Conservation (phyloP, 1,140 invertebrate genomes). For the Drosophila asahinai region DNA sequence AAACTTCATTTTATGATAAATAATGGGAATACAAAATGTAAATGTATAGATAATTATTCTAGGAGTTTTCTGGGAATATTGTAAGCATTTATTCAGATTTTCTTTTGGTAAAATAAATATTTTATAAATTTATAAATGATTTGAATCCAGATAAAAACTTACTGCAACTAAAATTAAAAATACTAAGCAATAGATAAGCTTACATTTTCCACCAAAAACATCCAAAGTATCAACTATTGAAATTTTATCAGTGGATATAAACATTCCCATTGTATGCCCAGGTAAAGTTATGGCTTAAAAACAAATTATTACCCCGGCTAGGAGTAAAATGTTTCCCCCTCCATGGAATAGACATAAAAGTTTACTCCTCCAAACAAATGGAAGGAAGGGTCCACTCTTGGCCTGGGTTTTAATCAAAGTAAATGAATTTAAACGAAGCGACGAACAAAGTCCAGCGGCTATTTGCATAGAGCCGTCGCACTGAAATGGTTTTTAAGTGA, state of each 20-base stretch:
- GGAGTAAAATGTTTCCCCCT: constrained; percentile 1
- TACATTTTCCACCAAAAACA: not conserved
- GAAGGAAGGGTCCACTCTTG: constrained; percentile 30
- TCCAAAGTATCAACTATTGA: not conserved
- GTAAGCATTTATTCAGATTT: not conserved
- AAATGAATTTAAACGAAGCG: constrained; percentile 83
- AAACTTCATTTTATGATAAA: no score
- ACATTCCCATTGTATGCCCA: not conserved
- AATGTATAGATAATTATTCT: not conserved
- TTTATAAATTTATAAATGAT: not conserved
- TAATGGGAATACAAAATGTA: not conserved
- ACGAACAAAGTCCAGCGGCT: constrained; percentile 63
- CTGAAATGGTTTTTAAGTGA: constrained; percentile 78
- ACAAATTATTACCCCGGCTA: constrained; percentile 59
- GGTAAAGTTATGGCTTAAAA: constrained; percentile 57
- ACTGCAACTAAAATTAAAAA: no score
- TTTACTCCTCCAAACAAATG: constrained; percentile 33
- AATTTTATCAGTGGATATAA: not conserved
- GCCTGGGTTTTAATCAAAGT: constrained; percentile 73
- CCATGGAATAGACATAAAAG: constrained; percentile 28
- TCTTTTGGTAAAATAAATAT: not conserved
- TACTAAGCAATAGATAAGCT: no score
- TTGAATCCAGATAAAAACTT: not conserved
- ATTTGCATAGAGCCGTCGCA: constrained; percentile 73
- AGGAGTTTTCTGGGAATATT: no score